A percentile compares a stretch with the other conserved stretches of the same genome.
phyloP scores from a whole-genome alignment of 2,797 vertebrate species.

The Gallirallus australis region DNA sequence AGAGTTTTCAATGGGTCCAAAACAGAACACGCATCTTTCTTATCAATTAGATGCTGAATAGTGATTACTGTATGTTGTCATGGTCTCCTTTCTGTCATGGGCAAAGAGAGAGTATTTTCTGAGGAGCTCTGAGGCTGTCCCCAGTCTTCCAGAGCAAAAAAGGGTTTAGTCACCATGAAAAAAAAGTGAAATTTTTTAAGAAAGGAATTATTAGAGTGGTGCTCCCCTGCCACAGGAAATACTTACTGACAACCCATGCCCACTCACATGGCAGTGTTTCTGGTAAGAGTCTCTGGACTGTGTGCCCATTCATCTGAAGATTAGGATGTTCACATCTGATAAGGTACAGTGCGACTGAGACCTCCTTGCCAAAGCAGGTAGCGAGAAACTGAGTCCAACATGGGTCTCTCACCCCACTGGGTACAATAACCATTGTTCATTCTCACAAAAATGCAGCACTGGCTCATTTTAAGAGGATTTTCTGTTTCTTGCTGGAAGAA shows the following conservation, averaged over 20 bases:
- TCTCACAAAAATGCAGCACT: background rate
- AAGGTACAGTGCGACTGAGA: background rate
- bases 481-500: background rate
- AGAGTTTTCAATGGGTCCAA: background rate
- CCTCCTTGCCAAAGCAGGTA: background rate
- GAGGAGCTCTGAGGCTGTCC: background rate
- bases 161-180: background rate
- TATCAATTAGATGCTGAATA: background rate
- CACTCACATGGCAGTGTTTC: background rate
- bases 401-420: background rate
- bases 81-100: background rate
- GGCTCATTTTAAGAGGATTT: background rate
- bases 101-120: background rate
- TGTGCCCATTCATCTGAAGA: background rate
- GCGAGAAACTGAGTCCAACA: rapidly evolving
- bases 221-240: background rate
- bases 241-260: background rate
- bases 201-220: background rate
- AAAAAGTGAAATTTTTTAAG: background rate
- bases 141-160: background rate
- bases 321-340: background rate
- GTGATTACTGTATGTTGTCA: background rate
- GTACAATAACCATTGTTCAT: background rate
- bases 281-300: background rate
- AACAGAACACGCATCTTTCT: background rate